Evolutionary conservation across 2,888 invertebrate species (phyloP), one percentile per base, ranked within the genome.

Genomic region (Lysandra coridon): DNA sequence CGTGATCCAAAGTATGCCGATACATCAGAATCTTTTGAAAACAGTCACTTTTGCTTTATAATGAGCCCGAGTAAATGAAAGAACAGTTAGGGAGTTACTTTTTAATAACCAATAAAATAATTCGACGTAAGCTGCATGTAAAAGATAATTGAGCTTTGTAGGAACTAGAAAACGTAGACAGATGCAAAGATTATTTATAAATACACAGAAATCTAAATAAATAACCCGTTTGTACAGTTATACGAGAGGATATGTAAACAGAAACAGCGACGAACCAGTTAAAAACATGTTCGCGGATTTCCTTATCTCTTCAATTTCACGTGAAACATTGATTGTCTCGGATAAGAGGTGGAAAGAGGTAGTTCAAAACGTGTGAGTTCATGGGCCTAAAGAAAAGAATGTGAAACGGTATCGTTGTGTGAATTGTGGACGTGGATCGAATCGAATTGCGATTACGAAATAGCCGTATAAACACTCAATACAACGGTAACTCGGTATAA

Each of bases 201-300:
- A 91, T 91, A 91, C 89, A 89, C 84, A 83, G 82, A 84, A 86
- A 85, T 83, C 81, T 83, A 82, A 83, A 82, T 83, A 84, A 81
- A 89, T 89, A 92, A 93, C 94, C 82, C 83, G 94, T 93, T 91
- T 91, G 82, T 92, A 91, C 94, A 91, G 94, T 93, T 94, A 91
- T 81, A 85, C 84, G 92, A 92, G 92, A 90, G 88, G 86, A 87
- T 86, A 85, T 86, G 88, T 88, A 89, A 91, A 88, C 88, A 89
- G 80, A 83, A 83, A 64, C 82, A 53, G 49, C 82, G 86, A 84
- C 83, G 87, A 86, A 87, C 89, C 87, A 85, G 87, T 87, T 86
- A 82, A 83, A 83, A 88, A 91, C 91, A 83, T 86, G 91, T 90
- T 89, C 82, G 82, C 83, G 83, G 83, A 83, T 83, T 85, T 83